Conservation (phyloP, 2,113 vertebrate genomes). For the Setophaga coronata region DNA sequence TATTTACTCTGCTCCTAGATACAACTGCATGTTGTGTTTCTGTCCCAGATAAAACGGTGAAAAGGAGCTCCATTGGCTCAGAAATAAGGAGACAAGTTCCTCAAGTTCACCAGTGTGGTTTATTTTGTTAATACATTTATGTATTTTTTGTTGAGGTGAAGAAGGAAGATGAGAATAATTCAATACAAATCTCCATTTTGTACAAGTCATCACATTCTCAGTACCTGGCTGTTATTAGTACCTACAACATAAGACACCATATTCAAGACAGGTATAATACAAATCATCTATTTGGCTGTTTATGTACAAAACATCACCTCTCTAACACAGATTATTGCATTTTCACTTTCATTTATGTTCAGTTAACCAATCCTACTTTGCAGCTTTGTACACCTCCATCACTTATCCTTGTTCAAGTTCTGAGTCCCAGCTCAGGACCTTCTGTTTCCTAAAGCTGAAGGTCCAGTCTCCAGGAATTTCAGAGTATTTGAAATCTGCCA, state of each 20-base stretch:
- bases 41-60: background rate
- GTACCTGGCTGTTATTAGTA: background rate
- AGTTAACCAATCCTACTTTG: background rate
- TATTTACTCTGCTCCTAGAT: background rate
- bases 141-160: background rate
- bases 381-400: fast-evolving
- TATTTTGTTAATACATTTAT: background rate
- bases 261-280: background rate
- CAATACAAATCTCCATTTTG: background rate
- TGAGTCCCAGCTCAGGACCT: background rate
- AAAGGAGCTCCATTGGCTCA: background rate
- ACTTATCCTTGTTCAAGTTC: background rate
- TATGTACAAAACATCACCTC: background rate
- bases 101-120: background rate
- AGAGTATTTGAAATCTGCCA: background rate
- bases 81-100: background rate
- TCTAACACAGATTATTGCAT: background rate
- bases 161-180: background rate
- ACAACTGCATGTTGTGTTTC: fast-evolving
- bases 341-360: background rate
- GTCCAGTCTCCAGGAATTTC: background rate
- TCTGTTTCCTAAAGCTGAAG: background rate
- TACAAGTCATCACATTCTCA: background rate
- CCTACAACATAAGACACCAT: background rate
- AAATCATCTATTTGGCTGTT: background rate